Conservation (phyloP, 2,888 invertebrate species). For the Pachycephus smyrnensis region DNA sequence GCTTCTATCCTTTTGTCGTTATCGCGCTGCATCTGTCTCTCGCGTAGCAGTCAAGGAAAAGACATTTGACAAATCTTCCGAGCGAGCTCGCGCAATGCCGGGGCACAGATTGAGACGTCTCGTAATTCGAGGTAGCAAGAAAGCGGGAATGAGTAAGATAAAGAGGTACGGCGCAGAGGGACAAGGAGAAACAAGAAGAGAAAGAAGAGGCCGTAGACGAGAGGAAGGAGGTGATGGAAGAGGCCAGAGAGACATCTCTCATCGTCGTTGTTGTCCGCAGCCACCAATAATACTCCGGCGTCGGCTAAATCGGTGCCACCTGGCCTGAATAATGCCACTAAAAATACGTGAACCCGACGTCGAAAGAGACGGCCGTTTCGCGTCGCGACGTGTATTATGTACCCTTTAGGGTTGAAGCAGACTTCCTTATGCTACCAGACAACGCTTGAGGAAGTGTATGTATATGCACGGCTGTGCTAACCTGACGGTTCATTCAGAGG, state of each 20-base stretch:
- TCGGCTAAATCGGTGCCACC: conserved; percentile 58
- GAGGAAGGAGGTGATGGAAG: background rate
- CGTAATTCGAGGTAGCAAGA: conserved; percentile 3
- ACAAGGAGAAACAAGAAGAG: background rate
- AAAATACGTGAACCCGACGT: conserved; percentile 47
- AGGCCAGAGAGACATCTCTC: conserved; percentile 23
- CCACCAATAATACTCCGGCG: conserved; percentile 47
- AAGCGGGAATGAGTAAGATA: background rate
- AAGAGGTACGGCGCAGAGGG: background rate
- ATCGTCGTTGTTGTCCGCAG: conserved; percentile 33
- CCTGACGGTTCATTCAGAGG: background rate
- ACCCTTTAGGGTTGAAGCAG: background rate
- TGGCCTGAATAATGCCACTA: conserved; percentile 60
- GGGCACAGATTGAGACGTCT: conserved; percentile 1
- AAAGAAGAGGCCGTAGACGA: background rate
- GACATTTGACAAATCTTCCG: background rate
- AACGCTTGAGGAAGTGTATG: background rate
- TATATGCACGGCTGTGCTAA: background rate
- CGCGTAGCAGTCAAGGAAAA: background rate
- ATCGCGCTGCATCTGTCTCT: background rate
- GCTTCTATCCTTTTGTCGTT: background rate
- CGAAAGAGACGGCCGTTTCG: conserved; percentile 12
- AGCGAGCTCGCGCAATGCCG: background rate
- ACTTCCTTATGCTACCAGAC: background rate
- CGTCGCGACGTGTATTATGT: background rate